Evolutionary conservation across 2,797 vertebrate genomes (phyloP).

Genomic region (Channallabes apus): DNA sequence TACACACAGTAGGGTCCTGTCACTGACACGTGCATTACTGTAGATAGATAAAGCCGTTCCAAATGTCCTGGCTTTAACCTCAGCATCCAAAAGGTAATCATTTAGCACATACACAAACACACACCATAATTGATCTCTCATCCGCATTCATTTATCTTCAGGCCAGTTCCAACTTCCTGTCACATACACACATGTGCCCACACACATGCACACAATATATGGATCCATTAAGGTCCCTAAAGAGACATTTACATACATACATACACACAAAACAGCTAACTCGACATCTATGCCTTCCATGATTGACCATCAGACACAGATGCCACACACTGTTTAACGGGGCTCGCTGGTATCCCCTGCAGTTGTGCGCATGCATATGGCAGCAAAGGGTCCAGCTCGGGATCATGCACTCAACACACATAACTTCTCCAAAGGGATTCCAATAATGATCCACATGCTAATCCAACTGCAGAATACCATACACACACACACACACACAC

Average conservation of each 20-base stretch:
- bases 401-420: constrained; percentile 27
- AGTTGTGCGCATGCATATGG: constrained; percentile 34
- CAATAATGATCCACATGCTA: constrained; percentile 22
- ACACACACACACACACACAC: constrained; percentile 6
- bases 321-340: constrained; percentile 28
- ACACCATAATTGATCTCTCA: constrained; percentile 26
- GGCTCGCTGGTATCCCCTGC: constrained; percentile 18
- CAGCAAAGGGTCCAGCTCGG: constrained; percentile 38
- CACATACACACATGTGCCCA: constrained; percentile 8
- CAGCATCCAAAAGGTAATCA: constrained; percentile 17
- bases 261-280: constrained; percentile 27
- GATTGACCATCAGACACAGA: constrained; percentile 13
- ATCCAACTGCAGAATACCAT: constrained; percentile 10
- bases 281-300: constrained; percentile 22
- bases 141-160: constrained; percentile 20
- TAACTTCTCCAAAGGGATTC: constrained; percentile 15
- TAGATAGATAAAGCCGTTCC: constrained; percentile 3
- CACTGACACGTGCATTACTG: background rate
- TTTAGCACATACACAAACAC: constrained; percentile 28
- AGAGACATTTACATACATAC: constrained; percentile 7
- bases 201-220: constrained; percentile 28
- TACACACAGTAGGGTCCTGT: background rate
- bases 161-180: constrained; percentile 9
- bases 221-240: constrained; percentile 3
- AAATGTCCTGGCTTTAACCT: constrained; percentile 8